Conservation (phyloP, 2,797 vertebrate species). For the Pteronotus mesoamericanus region DNA sequence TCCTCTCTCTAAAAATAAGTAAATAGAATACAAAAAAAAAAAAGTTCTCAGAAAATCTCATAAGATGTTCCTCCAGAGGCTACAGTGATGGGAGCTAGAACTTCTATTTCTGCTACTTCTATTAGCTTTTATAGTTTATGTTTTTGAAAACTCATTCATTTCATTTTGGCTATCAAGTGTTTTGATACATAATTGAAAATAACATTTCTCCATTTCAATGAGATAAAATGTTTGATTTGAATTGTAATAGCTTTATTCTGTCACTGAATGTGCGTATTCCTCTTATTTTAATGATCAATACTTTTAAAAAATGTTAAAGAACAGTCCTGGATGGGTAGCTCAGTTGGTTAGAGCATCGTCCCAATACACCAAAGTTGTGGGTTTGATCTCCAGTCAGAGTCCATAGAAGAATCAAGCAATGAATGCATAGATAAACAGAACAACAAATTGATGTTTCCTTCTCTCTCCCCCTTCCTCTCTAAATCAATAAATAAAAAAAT, state of each 20-base stretch:
- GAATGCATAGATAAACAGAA: neutral
- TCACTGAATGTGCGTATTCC: neutral
- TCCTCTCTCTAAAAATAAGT: too few relatives aligned
- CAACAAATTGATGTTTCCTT: neutral
- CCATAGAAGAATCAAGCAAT: neutral
- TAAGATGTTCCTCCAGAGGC: neutral
- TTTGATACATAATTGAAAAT: constrained; percentile 16
- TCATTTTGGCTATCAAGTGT: neutral
- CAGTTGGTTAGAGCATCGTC: neutral
- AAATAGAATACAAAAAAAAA: neutral
- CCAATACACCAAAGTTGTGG: neutral
- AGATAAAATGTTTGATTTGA: neutral
- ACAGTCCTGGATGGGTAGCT: neutral
- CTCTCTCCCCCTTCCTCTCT: neutral
- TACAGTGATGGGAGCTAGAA: neutral
- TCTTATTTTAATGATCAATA: constrained; percentile 14
- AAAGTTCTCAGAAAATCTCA: neutral
- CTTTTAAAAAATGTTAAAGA: neutral
- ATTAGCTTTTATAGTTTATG: neutral
- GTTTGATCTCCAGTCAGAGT: neutral
- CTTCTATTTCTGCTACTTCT: neutral
- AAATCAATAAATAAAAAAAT: neutral
- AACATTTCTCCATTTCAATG: neutral
- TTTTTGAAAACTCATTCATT: constrained; percentile 12
- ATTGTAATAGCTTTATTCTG: constrained; percentile 10